Percentiles rank a stretch among this genome's conserved stretches.
These are phyloP conservation scores for Eilema depressum DNA, from an alignment of 2,888 invertebrate genomes.

Conservation along the genomic window DNA sequence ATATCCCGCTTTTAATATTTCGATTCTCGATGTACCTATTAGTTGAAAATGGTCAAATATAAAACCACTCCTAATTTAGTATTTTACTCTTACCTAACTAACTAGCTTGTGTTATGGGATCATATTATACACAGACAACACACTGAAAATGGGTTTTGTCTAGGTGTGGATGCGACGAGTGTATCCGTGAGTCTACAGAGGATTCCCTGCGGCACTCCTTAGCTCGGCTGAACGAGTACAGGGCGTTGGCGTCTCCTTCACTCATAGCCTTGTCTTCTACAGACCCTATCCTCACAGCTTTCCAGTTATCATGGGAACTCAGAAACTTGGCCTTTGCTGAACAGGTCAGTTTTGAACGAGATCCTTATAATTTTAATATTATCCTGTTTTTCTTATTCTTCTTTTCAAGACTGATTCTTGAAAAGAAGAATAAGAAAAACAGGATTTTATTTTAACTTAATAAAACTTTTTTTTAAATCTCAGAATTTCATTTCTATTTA, in stretches of 20 bases:
- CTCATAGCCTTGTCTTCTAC: constrained; percentile 96
- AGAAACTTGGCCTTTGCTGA: constrained; percentile 95
- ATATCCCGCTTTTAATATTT: too few species aligned
- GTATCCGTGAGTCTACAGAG: constrained; percentile 91
- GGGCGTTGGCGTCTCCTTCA: constrained; percentile 96
- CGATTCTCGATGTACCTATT: too few species aligned
- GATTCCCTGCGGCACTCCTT: constrained; percentile 94
- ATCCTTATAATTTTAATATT: background rate
- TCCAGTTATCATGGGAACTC: constrained; percentile 98
- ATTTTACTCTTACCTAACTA: too few species aligned
- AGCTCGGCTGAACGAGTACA: constrained; percentile 96
- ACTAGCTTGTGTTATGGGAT: too few species aligned
- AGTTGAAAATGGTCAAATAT: too few species aligned
- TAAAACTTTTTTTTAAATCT: too few species aligned
- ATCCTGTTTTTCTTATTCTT: background rate
- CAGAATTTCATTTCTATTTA: too few species aligned
- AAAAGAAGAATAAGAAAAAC: too few species aligned
- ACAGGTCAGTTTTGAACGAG: constrained; percentile 61
- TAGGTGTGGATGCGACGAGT: constrained; percentile 96
- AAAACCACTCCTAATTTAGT: too few species aligned
- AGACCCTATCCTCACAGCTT: constrained; percentile 97
- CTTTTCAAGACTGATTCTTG: too few species aligned
- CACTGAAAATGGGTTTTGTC: background rate
- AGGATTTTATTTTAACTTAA: too few species aligned
- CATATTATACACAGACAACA: too few species aligned